Evolutionary conservation across 2,888 invertebrate genomes (phyloP).

Genomic region (Seira musarum): DNA sequence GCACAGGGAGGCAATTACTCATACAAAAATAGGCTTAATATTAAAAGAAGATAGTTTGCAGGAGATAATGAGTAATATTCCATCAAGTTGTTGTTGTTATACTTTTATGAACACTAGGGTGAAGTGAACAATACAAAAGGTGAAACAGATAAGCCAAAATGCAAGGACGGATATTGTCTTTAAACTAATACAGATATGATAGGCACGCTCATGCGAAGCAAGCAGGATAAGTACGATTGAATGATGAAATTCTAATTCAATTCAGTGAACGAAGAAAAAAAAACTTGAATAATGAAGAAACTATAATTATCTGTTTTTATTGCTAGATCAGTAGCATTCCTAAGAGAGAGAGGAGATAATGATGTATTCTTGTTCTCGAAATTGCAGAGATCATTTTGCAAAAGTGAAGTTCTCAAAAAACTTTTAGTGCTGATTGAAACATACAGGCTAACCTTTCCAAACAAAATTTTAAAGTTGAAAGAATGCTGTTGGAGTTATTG

Average conservation of each 20-base stretch:
- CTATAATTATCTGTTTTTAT: background rate
- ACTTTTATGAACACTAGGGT: no score
- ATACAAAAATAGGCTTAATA: background rate
- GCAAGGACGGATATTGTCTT: conserved; percentile 1
- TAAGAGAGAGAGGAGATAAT: background rate
- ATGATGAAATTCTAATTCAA: background rate
- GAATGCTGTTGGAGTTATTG: no score
- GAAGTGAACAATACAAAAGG: background rate
- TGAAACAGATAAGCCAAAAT: background rate
- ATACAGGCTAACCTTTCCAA: no score
- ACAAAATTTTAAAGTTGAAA: no score
- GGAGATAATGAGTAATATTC: no score
- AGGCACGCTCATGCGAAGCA: background rate
- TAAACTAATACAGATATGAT: no score
- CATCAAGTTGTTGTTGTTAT: no score
- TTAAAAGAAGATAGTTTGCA: no score
- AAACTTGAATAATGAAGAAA: conserved; percentile 8
- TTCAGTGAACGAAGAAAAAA: background rate
- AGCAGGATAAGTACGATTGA: background rate
- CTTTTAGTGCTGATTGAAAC: no score
- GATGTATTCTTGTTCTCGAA: no score
- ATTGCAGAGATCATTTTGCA: no score
- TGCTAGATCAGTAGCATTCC: conserved; percentile 12
- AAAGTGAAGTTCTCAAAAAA: no score
- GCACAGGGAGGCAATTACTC: background rate